phyloP scores from a whole-genome alignment of 2,888 invertebrate genomes.

The Schrankia costaestrigalis region DNA sequence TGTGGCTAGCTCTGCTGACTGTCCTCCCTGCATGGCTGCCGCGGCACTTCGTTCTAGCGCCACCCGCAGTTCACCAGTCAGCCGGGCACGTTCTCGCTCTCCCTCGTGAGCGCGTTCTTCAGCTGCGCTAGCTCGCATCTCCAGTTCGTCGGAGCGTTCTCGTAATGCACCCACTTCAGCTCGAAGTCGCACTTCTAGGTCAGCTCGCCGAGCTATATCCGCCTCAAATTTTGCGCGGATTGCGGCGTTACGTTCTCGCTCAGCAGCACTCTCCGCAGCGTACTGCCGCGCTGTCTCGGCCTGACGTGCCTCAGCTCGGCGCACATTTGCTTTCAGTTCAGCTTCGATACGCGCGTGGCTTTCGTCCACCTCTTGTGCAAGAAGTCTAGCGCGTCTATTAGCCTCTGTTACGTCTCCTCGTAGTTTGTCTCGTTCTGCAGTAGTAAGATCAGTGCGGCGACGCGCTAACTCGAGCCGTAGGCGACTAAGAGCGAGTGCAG shows the following conservation, averaged over 20 bases:
- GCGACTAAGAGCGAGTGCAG: conserved; percentile 84
- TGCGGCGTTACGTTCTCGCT: conserved; percentile 86
- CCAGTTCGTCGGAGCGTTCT: conserved; percentile 81
- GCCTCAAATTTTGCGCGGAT: conserved; percentile 82
- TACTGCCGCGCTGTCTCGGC: conserved; percentile 87
- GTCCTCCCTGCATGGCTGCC: conserved; percentile 20
- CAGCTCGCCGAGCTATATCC: conserved; percentile 83
- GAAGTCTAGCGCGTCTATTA: conserved; percentile 87
- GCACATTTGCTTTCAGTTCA: conserved; percentile 85
- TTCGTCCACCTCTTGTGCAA: conserved; percentile 96
- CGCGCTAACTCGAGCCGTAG: conserved; percentile 87
- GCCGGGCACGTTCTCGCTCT: conserved; percentile 71
- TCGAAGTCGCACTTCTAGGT: conserved; percentile 84
- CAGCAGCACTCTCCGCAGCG: conserved; percentile 84
- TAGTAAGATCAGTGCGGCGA: conserved; percentile 83
- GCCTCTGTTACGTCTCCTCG: conserved; percentile 89
- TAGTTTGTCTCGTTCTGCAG: conserved; percentile 90
- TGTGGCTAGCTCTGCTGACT: conserved; percentile 54
- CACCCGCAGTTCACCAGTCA: conserved; percentile 46
- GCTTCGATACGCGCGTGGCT: conserved; percentile 91
- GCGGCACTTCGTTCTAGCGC: conserved; percentile 50
- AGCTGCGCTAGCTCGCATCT: conserved; percentile 62
- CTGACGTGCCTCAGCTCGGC: conserved; percentile 87
- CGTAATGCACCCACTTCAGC: conserved; percentile 82
- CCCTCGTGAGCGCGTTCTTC: conserved; percentile 82